These are phyloP conservation scores for Petroica traversi DNA, from an alignment of 2,113 vertebrate genomes.

Conservation along the genomic window DNA sequence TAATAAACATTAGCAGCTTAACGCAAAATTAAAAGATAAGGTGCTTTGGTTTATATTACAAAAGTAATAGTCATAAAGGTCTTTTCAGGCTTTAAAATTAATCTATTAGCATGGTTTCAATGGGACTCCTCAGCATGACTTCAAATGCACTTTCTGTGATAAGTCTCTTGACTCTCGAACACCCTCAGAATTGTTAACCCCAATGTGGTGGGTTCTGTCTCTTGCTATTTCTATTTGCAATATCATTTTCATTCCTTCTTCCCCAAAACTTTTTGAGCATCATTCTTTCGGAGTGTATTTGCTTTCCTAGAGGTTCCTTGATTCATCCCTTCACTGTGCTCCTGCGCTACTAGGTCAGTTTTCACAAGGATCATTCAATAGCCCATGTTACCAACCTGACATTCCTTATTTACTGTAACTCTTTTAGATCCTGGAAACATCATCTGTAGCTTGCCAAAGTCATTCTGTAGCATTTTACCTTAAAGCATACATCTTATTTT, in stretches of 20 bases:
- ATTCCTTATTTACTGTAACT: not conserved
- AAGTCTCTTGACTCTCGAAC: not conserved
- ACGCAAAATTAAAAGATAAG: slow-evolving; percentile 35
- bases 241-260: not conserved
- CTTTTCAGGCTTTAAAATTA: slow-evolving; percentile 12
- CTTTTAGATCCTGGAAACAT: not conserved
- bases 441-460: not conserved
- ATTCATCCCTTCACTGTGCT: not conserved
- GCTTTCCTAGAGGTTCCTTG: not conserved
- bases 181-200: not conserved
- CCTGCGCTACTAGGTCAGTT: not conserved
- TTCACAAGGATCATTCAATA: not conserved
- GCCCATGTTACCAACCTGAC: not conserved
- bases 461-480: not conserved
- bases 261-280: not conserved
- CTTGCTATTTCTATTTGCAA: not conserved
- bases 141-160: not conserved
- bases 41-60: not conserved
- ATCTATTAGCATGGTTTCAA: not conserved
- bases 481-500: not conserved
- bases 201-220: not conserved
- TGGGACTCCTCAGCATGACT: not conserved
- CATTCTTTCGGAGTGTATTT: not conserved
- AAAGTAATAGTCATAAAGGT: not conserved
- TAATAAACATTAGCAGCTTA: slow-evolving; percentile 26